Evolutionary conservation across 1,140 invertebrate species (phyloP), one percentile per base, ranked within the genome.

Genomic region (Sitodiplosis mosellana): DNA sequence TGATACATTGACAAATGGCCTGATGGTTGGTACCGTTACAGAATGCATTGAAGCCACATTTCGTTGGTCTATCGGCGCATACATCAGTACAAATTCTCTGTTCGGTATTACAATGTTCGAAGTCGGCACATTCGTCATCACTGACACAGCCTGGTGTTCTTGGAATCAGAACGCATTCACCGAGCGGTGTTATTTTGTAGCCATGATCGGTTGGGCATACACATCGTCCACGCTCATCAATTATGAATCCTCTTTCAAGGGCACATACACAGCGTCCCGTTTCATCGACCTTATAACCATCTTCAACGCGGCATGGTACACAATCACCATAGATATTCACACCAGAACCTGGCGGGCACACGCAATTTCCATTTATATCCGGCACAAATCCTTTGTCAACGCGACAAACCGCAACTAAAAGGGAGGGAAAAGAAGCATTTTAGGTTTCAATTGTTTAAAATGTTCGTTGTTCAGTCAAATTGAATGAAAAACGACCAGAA

Each of bases 181-280:
- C 81, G 46, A 71, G 62, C 0, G 60, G 53, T 33, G 81, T 77
- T 1, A 84, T 61, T 17, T 65, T 64, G 54, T 84, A 87, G 22
- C 83, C 83, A 51, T 76, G 72, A 48, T 79, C 73, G 1, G 67
- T 66, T 2, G 80, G 80, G 59, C 84, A 87, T 5, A 81, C 74
- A 60, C 88, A 93, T 47, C 73, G 73, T n/a, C 81, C 80, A 17
- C 77, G 68, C 40, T 81, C 80, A 48, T 83, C 80, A 27, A 81
- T 75, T 11, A 80, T 77, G 53, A 82, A 74, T 18, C 83, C 83
- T 48, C 78, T 75, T 47, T 80, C 78, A 5, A 83, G 56, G 34
- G 80, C 83, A 56, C 86, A 90, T 0, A 87, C 77, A 53, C 86
- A 90, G 15, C 77, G 74, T 7, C 85, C 85, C 42, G 76, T 70